These are phyloP conservation scores for Barbus barbus DNA, from an alignment of 2,113 vertebrate species.

Conservation along the genomic window DNA sequence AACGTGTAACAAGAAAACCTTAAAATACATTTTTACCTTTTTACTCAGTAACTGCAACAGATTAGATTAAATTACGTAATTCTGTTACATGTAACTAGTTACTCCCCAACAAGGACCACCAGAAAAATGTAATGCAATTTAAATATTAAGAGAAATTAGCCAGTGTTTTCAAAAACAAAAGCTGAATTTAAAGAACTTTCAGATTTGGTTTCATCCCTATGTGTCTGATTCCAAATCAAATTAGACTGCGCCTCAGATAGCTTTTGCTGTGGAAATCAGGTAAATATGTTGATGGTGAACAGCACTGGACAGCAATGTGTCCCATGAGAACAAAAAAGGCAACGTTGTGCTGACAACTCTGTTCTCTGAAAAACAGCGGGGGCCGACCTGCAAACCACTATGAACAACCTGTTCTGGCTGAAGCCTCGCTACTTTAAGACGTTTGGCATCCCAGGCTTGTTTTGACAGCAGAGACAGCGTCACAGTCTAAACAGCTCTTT, in stretches of 20 bases:
- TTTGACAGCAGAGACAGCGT: conserved; percentile 18
- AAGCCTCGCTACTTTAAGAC: not conserved
- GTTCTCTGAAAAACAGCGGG: conserved; percentile 33
- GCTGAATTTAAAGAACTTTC: not conserved
- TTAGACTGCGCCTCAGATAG: not conserved
- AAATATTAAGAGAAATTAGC: not conserved
- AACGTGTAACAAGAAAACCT: too few species aligned
- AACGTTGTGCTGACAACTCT: conserved; percentile 26
- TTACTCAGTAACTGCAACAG: too few species aligned
- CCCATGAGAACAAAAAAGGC: conserved; percentile 8
- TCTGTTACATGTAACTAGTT: too few species aligned
- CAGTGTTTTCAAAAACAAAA: not conserved
- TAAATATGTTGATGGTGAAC: conserved; percentile 22
- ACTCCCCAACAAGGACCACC: too few species aligned
- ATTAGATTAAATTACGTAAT: too few species aligned
- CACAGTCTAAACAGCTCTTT: conserved; percentile 13
- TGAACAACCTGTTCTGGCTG: conserved; percentile 10
- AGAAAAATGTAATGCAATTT: not conserved
- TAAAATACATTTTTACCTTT: too few species aligned
- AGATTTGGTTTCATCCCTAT: not conserved
- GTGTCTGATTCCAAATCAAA: not conserved
- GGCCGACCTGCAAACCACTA: conserved; percentile 6
- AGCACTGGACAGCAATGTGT: not conserved
- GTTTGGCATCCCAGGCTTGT: not conserved
- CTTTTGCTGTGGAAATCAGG: too few species aligned